Evolutionary conservation across 2,113 vertebrate genomes (phyloP), one percentile per base, ranked within the genome.

Genomic region (Pteropus alecto): DNA sequence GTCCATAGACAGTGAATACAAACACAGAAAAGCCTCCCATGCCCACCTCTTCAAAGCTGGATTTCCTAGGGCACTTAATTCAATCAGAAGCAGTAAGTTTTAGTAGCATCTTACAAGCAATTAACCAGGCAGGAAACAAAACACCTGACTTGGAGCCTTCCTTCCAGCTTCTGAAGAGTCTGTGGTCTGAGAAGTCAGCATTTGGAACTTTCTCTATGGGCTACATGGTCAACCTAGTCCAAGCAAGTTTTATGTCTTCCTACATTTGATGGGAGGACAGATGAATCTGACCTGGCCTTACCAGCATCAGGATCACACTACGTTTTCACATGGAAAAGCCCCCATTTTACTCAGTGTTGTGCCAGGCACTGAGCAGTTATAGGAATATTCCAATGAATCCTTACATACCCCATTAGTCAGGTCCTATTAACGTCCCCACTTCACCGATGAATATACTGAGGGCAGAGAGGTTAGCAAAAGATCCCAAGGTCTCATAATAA

Each of bases 41-140:
- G 95, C 94, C 98, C 97, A 97, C 98, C 98, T 98, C 98, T 89
- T 98, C 98, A 97, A 97, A 98, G 98, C 97, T 98, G 98, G 95
- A 97, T 97, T 98, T 97, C 95, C 94, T 93, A 98, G 96, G 85
- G 78, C 87, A 97, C 87, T 96, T 98, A 96, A 97, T 98, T 98
- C 97, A 98, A 97, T 97, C 98, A 98, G 96, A 97, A 98, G 95
- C 91, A 97, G 96, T 97, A 98, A 97, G 93, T 96, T 97, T 98
- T 97, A 98, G 97, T 91, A 97, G 96, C 97, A 97, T 96, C 98
- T 98, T 97, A 98, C 92, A 98, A 97, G 86, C 96, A 98, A 98
- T 98, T 97, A 98, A 97, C 97, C 98, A 90, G 70, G 90, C 87
- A 97, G 87, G 94, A 94, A 87, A 96, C 87, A 98, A 97, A 98